Conservation (phyloP, 2,113 vertebrate genomes). For the Seriola dumerili region DNA sequence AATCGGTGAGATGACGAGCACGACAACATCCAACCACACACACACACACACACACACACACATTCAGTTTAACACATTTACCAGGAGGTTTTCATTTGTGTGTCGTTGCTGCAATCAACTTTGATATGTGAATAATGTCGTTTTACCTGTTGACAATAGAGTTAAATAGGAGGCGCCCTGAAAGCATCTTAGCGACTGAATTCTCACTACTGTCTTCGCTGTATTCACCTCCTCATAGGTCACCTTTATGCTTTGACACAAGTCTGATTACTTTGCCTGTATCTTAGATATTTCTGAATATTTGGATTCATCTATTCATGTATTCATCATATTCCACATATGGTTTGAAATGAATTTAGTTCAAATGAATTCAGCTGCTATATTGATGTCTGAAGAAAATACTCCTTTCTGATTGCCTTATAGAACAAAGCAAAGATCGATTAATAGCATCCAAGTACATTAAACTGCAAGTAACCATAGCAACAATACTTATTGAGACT, state of each 20-base stretch:
- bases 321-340: neutral
- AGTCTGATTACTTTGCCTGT: too few relatives aligned
- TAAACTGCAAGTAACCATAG: neutral
- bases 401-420: neutral
- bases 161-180: too few relatives aligned
- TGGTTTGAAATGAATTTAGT: neutral
- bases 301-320: too few relatives aligned
- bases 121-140: too few relatives aligned
- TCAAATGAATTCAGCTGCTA: neutral
- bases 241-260: neutral
- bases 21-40: neutral
- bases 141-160: too few relatives aligned
- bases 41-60: neutral
- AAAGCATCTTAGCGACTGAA: too few relatives aligned
- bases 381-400: too few relatives aligned
- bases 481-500: neutral
- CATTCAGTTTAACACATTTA: too few relatives aligned
- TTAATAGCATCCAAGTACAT: neutral
- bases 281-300: too few relatives aligned
- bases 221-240: neutral
- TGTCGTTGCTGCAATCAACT: too few relatives aligned
- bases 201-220: too few relatives aligned
- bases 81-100: too few relatives aligned
- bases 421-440: neutral
- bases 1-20: slow-evolving; percentile 88